Evolutionary conservation across 2,888 invertebrate species (phyloP).

Genomic region (Dorcus parallelipipedus): DNA sequence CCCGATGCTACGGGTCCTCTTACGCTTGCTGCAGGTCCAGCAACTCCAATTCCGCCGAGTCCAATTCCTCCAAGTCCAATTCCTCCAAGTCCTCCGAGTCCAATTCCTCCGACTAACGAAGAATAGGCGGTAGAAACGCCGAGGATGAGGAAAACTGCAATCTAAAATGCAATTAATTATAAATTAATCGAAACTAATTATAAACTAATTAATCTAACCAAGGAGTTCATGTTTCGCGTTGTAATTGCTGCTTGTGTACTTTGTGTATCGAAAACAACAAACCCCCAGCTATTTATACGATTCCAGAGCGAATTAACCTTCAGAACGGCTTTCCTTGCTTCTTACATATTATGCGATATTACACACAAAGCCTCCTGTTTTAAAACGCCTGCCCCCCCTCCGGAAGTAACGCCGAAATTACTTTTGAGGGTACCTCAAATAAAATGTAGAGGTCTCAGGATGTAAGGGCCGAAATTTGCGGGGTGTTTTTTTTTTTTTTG

Average conservation of each 20-base stretch:
- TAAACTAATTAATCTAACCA: neutral
- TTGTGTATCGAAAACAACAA: neutral
- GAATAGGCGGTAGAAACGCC: neutral
- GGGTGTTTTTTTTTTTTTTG: no score
- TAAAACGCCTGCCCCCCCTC: no score
- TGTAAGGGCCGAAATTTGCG: no score
- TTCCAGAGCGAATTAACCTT: neutral
- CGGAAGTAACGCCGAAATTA: no score
- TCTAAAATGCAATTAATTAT: neutral
- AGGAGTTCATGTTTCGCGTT: neutral
- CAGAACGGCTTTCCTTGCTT: neutral
- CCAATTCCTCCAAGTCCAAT: neutral
- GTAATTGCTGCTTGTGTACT: neutral
- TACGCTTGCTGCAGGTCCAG: neutral
- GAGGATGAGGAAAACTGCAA: neutral
- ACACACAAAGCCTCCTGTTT: neutral
- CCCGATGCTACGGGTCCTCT: constrained; percentile 8
- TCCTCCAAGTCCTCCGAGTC: neutral
- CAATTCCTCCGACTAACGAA: neutral
- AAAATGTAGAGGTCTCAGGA: no score
- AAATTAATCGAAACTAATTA: neutral
- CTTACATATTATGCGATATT: neutral
- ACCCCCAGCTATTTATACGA: neutral
- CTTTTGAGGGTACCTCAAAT: no score
- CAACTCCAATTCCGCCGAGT: neutral